A percentile compares a stretch with the other conserved stretches of the same genome.
Conservation (phyloP, 2,113 vertebrate species). For the Hippopotamus amphibius region DNA sequence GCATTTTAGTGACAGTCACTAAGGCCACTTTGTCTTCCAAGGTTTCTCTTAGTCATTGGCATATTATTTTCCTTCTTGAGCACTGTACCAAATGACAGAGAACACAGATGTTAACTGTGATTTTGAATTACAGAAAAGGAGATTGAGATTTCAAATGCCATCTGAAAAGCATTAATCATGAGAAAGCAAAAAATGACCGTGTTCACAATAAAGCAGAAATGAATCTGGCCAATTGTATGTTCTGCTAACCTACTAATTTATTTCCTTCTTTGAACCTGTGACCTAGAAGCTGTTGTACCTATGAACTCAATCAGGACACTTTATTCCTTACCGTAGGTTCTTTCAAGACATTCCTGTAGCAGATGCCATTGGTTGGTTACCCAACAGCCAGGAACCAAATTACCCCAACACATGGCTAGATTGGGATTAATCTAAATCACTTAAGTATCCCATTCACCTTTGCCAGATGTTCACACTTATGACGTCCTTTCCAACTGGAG, state of each 20-base stretch:
- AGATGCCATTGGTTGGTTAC: neutral
- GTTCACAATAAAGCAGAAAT: neutral
- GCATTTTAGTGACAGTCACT: conserved; percentile 10
- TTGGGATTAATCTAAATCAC: neutral
- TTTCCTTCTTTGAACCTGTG: neutral
- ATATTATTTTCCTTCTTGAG: neutral
- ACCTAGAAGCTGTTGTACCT: neutral
- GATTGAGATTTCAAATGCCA: neutral
- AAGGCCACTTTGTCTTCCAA: neutral
- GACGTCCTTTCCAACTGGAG: neutral
- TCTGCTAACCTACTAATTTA: neutral
- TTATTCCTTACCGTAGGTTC: neutral
- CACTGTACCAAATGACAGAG: neutral
- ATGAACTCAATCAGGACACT: neutral
- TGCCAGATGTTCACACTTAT: neutral
- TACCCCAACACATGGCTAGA: neutral
- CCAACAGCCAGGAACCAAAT: neutral
- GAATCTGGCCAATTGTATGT: neutral
- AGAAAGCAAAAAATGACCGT: neutral
- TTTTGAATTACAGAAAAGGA: conserved; percentile 16
- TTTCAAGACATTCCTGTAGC: neutral
- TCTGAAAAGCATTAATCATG: neutral
- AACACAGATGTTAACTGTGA: neutral
- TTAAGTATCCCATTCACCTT: neutral
- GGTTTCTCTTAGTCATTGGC: conserved; percentile 3